Evolutionary conservation across 30 jellyfish, hydroid and myxozoan genomes (phyloP), one percentile per base, ranked within the genome.

Genomic region (Turritopsis dohrnii): DNA sequence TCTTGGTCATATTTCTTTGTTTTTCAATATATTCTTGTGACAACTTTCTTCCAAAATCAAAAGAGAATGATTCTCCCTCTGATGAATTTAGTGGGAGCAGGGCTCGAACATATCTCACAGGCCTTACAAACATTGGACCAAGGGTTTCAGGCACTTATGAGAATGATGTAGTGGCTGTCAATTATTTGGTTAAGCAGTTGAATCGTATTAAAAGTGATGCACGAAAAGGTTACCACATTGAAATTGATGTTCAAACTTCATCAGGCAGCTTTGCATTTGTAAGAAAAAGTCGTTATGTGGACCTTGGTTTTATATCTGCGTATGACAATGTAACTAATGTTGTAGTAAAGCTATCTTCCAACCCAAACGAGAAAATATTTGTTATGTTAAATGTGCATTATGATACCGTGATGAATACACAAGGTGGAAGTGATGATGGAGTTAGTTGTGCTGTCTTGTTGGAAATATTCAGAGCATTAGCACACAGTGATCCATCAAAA

Each of bases 341-440:
- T 20, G 84, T 94, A 71, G 99, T 89, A 7, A 94, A 94, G 76
- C 52, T 94, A 31, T 84, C 94, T 84, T 88, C 96, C n/a, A 88
- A 88, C 65, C 81, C 85, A 52, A 74, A 87, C 8, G 90, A 25
- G 24, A 84, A 82, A n/a, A 52, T 30, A 66, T 84, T 83, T 75
- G 81, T 94, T 18, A 79, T 89, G 31, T 29, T 88, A 65, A 94
- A 94, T 79, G 88, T 93, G 21, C 99, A 94, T 85, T 94, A 85
- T 87, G 99, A 94, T 66, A 75, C 99, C 1, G 96, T 85, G 52
- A 87, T 90, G 60, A 87, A 86, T 29, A 89, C 97, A 0, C 96
- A 89, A 71, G 99, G 99, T 7, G 99, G 97, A 29, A 89, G 97
- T 79, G 99, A 94, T 86, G 97, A 88, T 84, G 93, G 96, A 18